Evolutionary conservation across 2,113 vertebrate species (phyloP).

Genomic region (Nesogale talazaci): DNA sequence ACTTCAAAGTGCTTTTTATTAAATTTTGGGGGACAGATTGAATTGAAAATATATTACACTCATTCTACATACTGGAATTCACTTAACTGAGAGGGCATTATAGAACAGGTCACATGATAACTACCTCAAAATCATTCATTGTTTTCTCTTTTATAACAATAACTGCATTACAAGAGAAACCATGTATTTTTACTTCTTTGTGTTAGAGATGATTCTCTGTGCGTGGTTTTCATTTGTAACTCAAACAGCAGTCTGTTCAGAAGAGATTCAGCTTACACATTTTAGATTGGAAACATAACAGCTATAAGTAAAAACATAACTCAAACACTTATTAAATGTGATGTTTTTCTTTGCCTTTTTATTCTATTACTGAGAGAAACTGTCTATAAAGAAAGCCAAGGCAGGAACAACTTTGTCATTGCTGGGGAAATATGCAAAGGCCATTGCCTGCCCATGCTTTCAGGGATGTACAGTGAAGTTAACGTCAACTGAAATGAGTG

Average conservation of each 20-base stretch:
- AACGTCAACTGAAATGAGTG: background rate
- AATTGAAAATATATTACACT: slow-evolving; percentile 34
- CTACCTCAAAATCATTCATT: background rate
- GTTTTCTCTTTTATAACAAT: slow-evolving; percentile 52
- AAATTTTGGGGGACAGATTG: slow-evolving; percentile 9
- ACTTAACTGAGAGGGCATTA: slow-evolving; percentile 44
- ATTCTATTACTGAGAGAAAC: background rate
- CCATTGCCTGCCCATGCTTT: background rate
- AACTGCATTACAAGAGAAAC: background rate
- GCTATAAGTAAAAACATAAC: slow-evolving; percentile 41
- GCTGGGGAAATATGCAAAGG: background rate
- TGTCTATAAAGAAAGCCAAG: slow-evolving; percentile 3
- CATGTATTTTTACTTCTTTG: slow-evolving; percentile 8
- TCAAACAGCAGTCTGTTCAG: slow-evolving; percentile 51
- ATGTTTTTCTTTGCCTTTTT: slow-evolving; percentile 46
- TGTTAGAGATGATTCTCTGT: background rate
- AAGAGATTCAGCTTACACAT: slow-evolving; percentile 48
- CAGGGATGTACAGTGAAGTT: background rate
- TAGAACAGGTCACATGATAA: slow-evolving; percentile 22
- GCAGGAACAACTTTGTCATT: background rate
- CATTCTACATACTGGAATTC: slow-evolving; percentile 26
- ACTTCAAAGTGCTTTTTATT: slow-evolving; percentile 56
- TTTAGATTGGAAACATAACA: background rate
- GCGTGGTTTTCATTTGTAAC: slow-evolving; percentile 53
- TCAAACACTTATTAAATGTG: slow-evolving; percentile 21